A percentile compares a stretch with the other conserved stretches of the same genome.
These are phyloP conservation scores for Eristalinus sepulchralis DNA, from an alignment of 2,888 invertebrate genomes.

Conservation along the genomic window DNA sequence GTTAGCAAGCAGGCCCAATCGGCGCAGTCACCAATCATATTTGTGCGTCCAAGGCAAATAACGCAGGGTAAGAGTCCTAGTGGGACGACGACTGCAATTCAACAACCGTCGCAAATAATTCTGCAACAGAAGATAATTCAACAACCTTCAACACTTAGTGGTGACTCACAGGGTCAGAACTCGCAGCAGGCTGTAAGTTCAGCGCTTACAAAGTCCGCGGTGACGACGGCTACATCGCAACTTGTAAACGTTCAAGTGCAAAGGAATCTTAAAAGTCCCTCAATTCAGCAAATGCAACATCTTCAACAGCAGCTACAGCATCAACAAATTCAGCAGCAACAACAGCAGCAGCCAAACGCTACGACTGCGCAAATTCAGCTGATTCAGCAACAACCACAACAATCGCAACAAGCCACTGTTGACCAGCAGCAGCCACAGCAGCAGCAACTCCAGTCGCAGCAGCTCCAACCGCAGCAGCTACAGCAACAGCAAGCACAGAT, in stretches of 20 bases:
- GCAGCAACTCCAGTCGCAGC: conserved; percentile 73
- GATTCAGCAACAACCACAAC: conserved; percentile 74
- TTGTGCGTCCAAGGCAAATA: conserved; percentile 56
- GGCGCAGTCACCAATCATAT: conserved; percentile 58
- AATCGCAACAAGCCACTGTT: conserved; percentile 28
- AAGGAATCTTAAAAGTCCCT: conserved; percentile 72
- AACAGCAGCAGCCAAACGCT: conserved; percentile 10
- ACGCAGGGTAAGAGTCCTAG: conserved; percentile 49
- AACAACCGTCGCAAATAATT: conserved; percentile 64
- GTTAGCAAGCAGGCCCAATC: conserved; percentile 46
- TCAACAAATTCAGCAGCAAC: conserved; percentile 37
- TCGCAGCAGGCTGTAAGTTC: conserved; percentile 42
- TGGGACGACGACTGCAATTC: conserved; percentile 20
- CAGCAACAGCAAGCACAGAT: conserved; percentile 70
- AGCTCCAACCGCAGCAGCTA: conserved; percentile 72
- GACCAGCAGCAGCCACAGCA: conserved; percentile 73
- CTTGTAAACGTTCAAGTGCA: conserved; percentile 68
- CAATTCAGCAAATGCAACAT: conserved; percentile 70
- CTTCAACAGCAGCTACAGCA: conserved; percentile 65
- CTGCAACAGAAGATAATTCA: conserved; percentile 66
- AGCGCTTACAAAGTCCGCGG: conserved; percentile 53
- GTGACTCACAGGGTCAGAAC: conserved; percentile 39
- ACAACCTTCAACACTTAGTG: conserved; percentile 31
- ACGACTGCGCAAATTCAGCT: conserved; percentile 73
- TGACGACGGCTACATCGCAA: conserved; percentile 42